These are phyloP conservation scores for Ovibos moschatus DNA, from an alignment of 2,113 vertebrate genomes.

Conservation along the genomic window DNA sequence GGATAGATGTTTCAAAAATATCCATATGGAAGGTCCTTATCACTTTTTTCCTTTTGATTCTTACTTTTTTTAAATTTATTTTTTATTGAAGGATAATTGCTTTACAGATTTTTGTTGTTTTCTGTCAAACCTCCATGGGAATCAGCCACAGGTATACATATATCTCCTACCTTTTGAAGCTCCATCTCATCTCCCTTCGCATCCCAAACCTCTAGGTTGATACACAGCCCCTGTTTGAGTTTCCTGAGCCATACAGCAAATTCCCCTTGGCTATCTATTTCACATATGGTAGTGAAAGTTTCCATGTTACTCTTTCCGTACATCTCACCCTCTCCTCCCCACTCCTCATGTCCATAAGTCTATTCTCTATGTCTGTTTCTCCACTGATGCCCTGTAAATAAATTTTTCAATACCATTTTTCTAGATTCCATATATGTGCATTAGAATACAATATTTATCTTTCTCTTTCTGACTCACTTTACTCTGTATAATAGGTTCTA, in stretches of 20 bases:
- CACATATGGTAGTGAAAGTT: background rate
- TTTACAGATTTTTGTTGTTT: background rate
- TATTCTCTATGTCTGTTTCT: background rate
- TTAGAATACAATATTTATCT: background rate
- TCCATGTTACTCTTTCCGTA: background rate
- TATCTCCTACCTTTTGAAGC: background rate
- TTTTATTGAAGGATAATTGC: background rate
- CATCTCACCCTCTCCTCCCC: background rate
- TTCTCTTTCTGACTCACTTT: background rate
- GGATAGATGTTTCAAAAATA: background rate
- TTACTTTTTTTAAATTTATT: background rate
- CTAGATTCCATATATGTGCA: background rate
- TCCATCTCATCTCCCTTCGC: background rate
- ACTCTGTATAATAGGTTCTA: background rate
- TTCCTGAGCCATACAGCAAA: background rate
- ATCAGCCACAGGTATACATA: background rate
- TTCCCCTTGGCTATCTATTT: background rate
- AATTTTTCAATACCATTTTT: background rate
- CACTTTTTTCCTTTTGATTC: background rate
- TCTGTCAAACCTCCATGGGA: background rate
- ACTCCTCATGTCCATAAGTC: background rate
- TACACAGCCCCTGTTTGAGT: background rate
- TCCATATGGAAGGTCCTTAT: background rate
- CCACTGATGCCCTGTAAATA: background rate
- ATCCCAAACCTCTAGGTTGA: background rate